phyloP scores from a whole-genome alignment of 2,113 vertebrate genomes.

The Chauna torquata region DNA sequence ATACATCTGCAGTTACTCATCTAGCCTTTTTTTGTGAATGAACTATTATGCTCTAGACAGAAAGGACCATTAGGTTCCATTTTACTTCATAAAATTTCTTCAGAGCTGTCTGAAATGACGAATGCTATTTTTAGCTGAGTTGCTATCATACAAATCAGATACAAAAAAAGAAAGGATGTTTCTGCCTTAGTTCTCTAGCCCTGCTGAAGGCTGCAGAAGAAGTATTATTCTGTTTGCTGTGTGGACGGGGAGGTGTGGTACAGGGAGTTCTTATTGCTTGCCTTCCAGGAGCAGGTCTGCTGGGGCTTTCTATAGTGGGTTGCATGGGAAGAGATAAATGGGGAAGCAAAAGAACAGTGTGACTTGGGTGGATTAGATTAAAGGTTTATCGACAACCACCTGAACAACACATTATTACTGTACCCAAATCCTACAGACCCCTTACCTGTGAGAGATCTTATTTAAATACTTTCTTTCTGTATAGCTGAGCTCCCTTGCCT shows the following conservation, averaged over 20 bases:
- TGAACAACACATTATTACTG: neutral
- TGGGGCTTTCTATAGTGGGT: neutral
- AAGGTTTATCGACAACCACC: neutral
- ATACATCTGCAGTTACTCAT: neutral
- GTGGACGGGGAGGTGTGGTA: neutral
- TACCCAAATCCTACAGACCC: neutral
- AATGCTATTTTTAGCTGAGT: neutral
- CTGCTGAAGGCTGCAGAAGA: neutral
- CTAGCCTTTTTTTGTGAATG: neutral
- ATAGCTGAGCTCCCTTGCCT: neutral
- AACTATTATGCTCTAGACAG: neutral
- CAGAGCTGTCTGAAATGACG: neutral
- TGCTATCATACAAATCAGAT: neutral
- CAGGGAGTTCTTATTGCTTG: neutral
- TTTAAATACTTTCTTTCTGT: neutral
- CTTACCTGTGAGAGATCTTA: neutral
- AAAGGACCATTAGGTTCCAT: neutral
- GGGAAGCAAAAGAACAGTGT: neutral
- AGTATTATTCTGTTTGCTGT: neutral
- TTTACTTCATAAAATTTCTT: neutral
- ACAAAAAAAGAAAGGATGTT: neutral
- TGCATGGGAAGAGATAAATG: neutral
- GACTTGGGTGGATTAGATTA: neutral
- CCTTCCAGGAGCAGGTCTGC: neutral
- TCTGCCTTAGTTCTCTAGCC: neutral